Conservation (phyloP, 2,888 invertebrate species). For the Nomada ruficornis region DNA sequence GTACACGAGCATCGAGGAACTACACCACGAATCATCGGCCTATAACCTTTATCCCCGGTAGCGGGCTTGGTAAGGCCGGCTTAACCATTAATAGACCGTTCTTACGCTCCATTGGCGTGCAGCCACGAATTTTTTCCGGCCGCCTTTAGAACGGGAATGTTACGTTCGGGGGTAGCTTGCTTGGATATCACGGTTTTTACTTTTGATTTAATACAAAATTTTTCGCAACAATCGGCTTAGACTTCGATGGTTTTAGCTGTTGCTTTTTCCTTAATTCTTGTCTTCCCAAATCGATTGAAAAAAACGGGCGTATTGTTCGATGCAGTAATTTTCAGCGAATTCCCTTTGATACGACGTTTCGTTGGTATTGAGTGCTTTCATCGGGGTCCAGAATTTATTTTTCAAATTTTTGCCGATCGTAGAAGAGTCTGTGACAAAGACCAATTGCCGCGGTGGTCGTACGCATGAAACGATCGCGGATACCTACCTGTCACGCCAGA, state of each 20-base stretch:
- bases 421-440: slow-evolving; percentile 66
- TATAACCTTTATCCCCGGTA: slow-evolving; percentile 74
- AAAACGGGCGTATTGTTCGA: neutral
- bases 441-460: slow-evolving; percentile 62
- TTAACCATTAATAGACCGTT: slow-evolving; percentile 77
- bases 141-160: slow-evolving; percentile 12
- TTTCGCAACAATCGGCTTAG: no score
- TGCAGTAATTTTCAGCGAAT: neutral
- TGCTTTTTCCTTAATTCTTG: neutral
- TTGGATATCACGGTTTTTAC: neutral
- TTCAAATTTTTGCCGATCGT: slow-evolving; percentile 42
- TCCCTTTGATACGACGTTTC: slow-evolving; percentile 9
- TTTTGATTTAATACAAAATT: no score
- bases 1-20: slow-evolving; percentile 56
- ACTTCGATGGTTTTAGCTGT: neutral
- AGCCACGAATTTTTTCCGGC: slow-evolving; percentile 27
- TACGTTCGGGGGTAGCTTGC: neutral
- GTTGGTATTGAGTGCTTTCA: slow-evolving; percentile 23
- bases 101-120: slow-evolving; percentile 65
- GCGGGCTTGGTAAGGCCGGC: slow-evolving; percentile 72
- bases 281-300: neutral
- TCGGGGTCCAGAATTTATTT: slow-evolving; percentile 41
- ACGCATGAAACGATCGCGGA: slow-evolving; percentile 65
- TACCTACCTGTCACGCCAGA: slow-evolving; percentile 73
- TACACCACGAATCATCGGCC: slow-evolving; percentile 63